A percentile compares a stretch with the other conserved stretches of the same genome.
Conservation (phyloP, 2,888 invertebrate species). For the Masnerella sp. region DNA sequence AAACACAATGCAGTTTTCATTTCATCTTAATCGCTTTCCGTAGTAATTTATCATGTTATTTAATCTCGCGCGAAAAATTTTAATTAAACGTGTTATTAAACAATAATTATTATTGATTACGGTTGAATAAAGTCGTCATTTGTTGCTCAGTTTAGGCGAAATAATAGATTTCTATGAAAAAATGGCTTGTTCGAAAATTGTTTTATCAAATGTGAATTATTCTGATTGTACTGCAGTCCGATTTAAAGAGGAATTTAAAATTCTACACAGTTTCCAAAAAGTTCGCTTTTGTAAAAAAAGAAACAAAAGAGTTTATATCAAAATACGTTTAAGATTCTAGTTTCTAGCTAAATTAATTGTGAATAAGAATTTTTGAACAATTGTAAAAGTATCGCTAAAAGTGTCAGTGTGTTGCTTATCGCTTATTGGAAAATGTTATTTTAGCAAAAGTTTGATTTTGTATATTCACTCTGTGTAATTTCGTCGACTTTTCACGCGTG, state of each 20-base stretch:
- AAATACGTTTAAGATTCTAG: no score
- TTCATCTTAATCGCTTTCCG: constrained; percentile 41
- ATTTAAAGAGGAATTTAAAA: no score
- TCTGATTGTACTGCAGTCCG: no score
- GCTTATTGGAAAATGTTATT: constrained; percentile 54
- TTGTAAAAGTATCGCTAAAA: constrained; percentile 32
- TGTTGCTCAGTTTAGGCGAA: background rate
- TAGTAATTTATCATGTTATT: constrained; percentile 43
- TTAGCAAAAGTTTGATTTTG: constrained; percentile 49
- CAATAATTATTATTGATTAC: constrained; percentile 29
- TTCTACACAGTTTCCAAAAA: no score
- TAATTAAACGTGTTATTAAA: constrained; percentile 46
- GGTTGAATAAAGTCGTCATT: background rate
- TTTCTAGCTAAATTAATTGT: no score
- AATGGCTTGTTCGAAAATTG: no score
- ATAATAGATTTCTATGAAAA: background rate
- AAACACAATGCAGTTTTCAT: constrained; percentile 43
- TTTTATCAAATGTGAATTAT: background rate
- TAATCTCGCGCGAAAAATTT: constrained; percentile 31
- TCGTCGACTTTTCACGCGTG: constrained; percentile 70
- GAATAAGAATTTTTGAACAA: no score
- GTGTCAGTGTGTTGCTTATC: constrained; percentile 62
- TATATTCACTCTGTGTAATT: constrained; percentile 57
- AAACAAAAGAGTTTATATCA: no score
- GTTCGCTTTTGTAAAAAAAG: no score